Percentiles rank a stretch among this genome's conserved stretches.
phyloP scores from a whole-genome alignment of 2,888 invertebrate species.

The Linnaemya tessellans region DNA sequence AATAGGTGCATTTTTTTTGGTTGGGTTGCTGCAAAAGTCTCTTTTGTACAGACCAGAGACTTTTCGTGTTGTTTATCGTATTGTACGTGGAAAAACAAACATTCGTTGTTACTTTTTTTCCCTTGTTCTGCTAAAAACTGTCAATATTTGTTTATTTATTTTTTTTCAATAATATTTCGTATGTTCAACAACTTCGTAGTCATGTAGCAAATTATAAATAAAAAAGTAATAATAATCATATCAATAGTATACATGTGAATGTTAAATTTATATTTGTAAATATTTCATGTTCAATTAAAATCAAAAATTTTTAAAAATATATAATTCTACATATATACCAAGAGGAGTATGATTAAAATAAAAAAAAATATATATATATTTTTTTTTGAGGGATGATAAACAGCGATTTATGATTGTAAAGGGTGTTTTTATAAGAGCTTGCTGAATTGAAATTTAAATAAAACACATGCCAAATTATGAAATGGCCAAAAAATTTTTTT shows the following conservation, averaged over 20 bases:
- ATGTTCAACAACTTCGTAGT: constrained; percentile 9
- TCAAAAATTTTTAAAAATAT: background rate
- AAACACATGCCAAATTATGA: too few relatives aligned
- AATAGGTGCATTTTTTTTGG: background rate
- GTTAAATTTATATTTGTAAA: constrained; percentile 47
- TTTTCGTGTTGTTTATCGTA: background rate
- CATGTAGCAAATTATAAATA: constrained; percentile 10
- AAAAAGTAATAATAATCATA: constrained; percentile 18
- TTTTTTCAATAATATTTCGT: constrained; percentile 9
- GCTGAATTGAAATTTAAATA: too few relatives aligned
- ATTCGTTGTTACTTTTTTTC: background rate
- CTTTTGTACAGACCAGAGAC: background rate
- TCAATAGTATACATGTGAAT: constrained; percentile 30
- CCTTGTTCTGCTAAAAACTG: constrained; percentile 31
- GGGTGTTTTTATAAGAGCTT: background rate
- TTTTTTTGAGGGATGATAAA: too few relatives aligned
- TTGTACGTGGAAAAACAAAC: constrained; percentile 12
- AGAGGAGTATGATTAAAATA: too few relatives aligned
- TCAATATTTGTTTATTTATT: constrained; percentile 49
- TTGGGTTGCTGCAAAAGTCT: constrained; percentile 8
- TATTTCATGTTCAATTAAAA: constrained; percentile 56
- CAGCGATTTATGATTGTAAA: too few relatives aligned
- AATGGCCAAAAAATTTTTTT: too few relatives aligned
- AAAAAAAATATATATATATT: too few relatives aligned
- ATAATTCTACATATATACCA: too few relatives aligned